Conservation (phyloP, 2,888 invertebrate species). For the Drosophila percnosoma region DNA sequence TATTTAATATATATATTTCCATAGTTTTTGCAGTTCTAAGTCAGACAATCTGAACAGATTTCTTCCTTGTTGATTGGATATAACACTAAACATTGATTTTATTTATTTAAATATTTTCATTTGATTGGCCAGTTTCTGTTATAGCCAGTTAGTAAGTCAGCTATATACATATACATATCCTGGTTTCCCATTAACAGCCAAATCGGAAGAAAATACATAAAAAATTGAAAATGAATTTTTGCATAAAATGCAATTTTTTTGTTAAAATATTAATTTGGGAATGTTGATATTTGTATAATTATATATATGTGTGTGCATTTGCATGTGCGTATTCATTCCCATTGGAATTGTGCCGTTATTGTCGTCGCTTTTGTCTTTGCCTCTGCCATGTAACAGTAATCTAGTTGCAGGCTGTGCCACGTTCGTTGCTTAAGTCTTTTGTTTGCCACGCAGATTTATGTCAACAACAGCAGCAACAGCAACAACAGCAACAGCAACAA, state of each 20-base stretch:
- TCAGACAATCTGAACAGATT: not conserved
- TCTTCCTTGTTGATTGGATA: not conserved
- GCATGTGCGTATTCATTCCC: conserved; percentile 7
- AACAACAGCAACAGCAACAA: not conserved
- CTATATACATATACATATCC: not conserved
- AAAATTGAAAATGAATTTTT: not conserved
- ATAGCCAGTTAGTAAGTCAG: not conserved
- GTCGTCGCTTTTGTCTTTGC: conserved; percentile 11
- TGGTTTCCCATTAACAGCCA: no score
- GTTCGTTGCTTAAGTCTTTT: conserved; percentile 78
- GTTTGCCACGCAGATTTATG: conserved; percentile 74
- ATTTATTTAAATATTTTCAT: not conserved
- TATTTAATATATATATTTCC: no score
- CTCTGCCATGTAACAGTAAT: conserved; percentile 70
- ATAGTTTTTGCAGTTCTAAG: not conserved
- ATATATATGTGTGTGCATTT: not conserved
- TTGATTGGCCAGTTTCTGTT: not conserved
- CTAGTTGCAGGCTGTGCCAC: conserved; percentile 71
- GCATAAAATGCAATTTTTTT: not conserved
- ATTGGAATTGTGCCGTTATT: conserved; percentile 38
- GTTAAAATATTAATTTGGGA: not conserved
- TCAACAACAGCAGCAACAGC: conserved; percentile 30
- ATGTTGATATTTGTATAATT: not conserved
- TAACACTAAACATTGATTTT: no score
- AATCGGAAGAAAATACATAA: not conserved